Percentiles rank a stretch among this genome's conserved stretches.
Evolutionary conservation across 2,888 invertebrate genomes (phyloP).

Genomic region (Xestia sexstrigata): DNA sequence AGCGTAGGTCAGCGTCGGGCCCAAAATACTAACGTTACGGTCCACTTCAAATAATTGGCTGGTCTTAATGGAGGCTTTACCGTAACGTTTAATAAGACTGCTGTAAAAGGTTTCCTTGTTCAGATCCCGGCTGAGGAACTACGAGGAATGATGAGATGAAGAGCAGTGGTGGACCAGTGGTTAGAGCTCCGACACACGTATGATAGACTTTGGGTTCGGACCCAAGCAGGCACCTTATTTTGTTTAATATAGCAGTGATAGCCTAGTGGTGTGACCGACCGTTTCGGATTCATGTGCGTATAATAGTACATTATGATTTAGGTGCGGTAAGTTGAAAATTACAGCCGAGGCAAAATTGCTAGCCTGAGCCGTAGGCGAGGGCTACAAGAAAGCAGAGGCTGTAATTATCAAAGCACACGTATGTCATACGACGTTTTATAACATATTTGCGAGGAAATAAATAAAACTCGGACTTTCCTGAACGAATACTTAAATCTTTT

Average conservation of each 20-base stretch:
- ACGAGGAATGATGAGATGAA: background rate
- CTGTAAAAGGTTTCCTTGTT: slow-evolving; percentile 21
- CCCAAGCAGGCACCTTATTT: background rate
- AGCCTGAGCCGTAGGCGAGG: too few species aligned
- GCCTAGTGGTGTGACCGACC: too few species aligned
- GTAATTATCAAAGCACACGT: too few species aligned
- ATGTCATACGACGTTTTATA: too few species aligned
- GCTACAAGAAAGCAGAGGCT: too few species aligned
- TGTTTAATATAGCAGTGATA: background rate
- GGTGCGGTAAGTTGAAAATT: too few species aligned
- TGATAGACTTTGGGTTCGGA: background rate
- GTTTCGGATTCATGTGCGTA: too few species aligned
- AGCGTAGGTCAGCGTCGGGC: slow-evolving; percentile 33
- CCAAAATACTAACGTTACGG: slow-evolving; percentile 43
- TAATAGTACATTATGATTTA: too few species aligned
- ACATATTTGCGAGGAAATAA: too few species aligned
- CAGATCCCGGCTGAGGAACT: slow-evolving; percentile 1
- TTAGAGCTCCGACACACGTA: background rate
- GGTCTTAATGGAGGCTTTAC: slow-evolving; percentile 43
- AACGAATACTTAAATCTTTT: too few species aligned
- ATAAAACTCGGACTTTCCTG: too few species aligned
- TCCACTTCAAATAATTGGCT: slow-evolving; percentile 56
- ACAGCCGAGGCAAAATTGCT: too few species aligned
- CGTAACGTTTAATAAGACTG: slow-evolving; percentile 40
- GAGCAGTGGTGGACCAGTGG: background rate